Conservation (phyloP, 2,888 invertebrate species). For the Drosophila mettleri region DNA sequence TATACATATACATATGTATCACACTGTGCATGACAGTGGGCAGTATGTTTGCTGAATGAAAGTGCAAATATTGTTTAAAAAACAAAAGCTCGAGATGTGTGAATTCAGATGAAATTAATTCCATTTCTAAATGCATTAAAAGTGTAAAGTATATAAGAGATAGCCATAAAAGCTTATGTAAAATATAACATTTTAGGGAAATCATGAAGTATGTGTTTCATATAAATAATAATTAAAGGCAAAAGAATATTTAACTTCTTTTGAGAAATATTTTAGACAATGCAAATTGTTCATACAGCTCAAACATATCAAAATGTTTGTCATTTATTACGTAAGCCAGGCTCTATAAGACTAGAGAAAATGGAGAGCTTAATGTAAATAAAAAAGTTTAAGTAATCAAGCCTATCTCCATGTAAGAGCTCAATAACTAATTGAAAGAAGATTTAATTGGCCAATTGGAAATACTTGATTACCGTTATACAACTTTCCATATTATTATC, state of each 20-base stretch:
- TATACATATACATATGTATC: slow-evolving; percentile 9
- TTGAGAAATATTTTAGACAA: too few relatives aligned
- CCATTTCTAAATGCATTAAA: not conserved
- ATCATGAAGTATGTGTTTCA: too few relatives aligned
- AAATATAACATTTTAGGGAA: not conserved
- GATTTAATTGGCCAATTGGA: not conserved
- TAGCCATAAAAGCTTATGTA: too few relatives aligned
- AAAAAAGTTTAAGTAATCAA: not conserved
- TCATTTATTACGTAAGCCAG: too few relatives aligned
- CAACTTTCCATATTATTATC: not conserved
- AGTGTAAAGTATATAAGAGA: not conserved
- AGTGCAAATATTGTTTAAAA: slow-evolving; percentile 33
- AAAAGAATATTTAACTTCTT: too few relatives aligned
- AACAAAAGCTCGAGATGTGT: not conserved
- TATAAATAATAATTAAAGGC: too few relatives aligned
- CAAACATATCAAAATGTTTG: too few relatives aligned
- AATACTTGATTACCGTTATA: not conserved
- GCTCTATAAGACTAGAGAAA: not conserved
- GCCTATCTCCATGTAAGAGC: not conserved
- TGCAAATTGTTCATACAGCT: too few relatives aligned
- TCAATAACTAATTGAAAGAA: not conserved
- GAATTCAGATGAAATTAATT: not conserved
- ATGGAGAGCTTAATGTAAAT: not conserved
- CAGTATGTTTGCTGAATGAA: slow-evolving; percentile 53
- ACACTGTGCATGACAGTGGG: slow-evolving; percentile 28